Percentiles rank a stretch among this genome's conserved stretches.
phyloP scores from a whole-genome alignment of 2,888 invertebrate species.

The Apamea sordens region DNA sequence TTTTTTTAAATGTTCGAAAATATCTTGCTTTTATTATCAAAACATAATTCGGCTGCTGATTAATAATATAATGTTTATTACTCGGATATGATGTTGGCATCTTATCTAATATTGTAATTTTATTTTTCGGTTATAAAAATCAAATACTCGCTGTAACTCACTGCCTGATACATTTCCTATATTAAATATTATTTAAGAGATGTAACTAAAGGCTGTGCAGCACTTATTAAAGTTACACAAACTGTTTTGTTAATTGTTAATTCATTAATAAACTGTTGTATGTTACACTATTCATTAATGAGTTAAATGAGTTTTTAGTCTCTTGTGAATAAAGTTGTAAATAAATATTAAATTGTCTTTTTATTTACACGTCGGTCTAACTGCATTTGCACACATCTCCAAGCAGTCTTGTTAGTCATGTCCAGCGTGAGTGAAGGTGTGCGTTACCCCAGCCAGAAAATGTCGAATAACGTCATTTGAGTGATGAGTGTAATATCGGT shows the following conservation, averaged over 20 bases:
- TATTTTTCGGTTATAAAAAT: conserved; percentile 15
- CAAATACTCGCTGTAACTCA: conserved; percentile 48
- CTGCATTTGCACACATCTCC: not conserved
- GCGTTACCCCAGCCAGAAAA: no score
- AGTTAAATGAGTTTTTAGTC: conserved; percentile 48
- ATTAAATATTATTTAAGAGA: conserved; percentile 43
- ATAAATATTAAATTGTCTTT: conserved; percentile 51
- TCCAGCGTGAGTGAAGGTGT: not conserved
- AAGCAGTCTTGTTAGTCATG: not conserved
- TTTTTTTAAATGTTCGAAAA: not conserved
- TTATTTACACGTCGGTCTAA: conserved; percentile 23
- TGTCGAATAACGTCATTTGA: no score
- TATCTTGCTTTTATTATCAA: conserved; percentile 19
- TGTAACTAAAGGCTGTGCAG: conserved; percentile 66
- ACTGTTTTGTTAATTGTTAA: conserved; percentile 60
- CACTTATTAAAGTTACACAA: conserved; percentile 66
- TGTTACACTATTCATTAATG: conserved; percentile 47
- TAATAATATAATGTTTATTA: conserved; percentile 19
- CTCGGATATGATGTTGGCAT: conserved; percentile 17
- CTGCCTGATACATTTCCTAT: conserved; percentile 38
- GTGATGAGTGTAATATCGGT: no score
- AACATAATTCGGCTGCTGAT: conserved; percentile 22
- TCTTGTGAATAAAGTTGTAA: conserved; percentile 64
- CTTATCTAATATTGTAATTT: conserved; percentile 9
- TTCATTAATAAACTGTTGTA: conserved; percentile 51